Base-by-base conservation (phyloP, 2,113 vertebrate species). In the Peucedramus taeniatus region DNA sequence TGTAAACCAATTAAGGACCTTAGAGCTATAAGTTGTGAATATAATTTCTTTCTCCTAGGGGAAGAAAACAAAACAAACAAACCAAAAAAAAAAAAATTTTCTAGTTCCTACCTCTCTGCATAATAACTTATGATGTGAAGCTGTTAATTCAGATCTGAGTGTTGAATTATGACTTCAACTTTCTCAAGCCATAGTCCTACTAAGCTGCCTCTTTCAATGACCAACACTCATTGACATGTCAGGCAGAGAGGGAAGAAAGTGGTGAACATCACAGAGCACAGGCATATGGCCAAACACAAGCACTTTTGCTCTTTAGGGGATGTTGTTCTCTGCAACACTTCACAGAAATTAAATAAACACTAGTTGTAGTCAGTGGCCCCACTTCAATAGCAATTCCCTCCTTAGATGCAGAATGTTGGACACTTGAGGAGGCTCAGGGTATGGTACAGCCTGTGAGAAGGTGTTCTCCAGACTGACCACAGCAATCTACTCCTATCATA, bases 1-100 rank as follows among this genome's bases (percentile, higher is more conserved):
- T 94, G 56, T 86, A 91, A 94, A 90, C 45, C 64, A 89, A 53
- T 94, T 95, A 94, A 96, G 64, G 31, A 75, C 49, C 53, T 83
- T 56, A 71, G 39, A 94, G 60, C 60, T 78, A 0, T 30, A 77
- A 71, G 60, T 14, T 89, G 64, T 30, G 56, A 86, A 64, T 64
- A 83, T 83, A 4, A 86, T 94, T 83, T 88, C 44, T 79, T 89
- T 85, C 63, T 75, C 56, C 61, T 76, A 39, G 20, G 7, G 7
- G 4, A 27, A 50, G 15, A 42, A 42, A 28, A 51, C n/a, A 56
- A 80, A 80, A 26, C 13, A 59, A 61, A 35, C 21, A 51, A 83
- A 45, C 5, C 1, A 28, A 66, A 27, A 30, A 68, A 30, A 24
- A 0, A 23, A 33, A 4, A 57, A 35, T 33, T 59, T 64, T 31